Conservation (phyloP, 2,888 invertebrate species). For the Panopea generosa region DNA sequence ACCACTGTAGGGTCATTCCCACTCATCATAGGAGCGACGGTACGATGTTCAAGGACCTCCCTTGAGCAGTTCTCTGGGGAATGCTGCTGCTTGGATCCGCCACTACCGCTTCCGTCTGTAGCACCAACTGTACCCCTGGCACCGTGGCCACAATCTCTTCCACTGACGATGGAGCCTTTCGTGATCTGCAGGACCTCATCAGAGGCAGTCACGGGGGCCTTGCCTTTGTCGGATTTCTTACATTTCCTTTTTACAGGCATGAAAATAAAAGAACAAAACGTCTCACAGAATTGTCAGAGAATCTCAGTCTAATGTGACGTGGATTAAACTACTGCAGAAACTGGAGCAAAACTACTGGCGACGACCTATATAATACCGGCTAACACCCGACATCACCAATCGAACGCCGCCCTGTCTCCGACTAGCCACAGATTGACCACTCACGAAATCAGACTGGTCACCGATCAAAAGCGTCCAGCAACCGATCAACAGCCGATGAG, state of each 20-base stretch:
- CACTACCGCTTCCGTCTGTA: conserved; percentile 14
- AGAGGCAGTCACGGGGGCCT: conserved; percentile 9
- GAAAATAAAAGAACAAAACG: neutral
- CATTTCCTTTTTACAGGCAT: conserved; percentile 11
- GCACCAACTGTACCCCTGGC: conserved; percentile 16
- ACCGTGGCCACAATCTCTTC: conserved; percentile 14
- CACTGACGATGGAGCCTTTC: conserved; percentile 11
- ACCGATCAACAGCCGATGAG: too few species aligned
- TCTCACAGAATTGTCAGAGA: too few species aligned
- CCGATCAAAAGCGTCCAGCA: too few species aligned
- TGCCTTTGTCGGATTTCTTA: conserved; percentile 13
- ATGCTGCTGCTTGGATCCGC: conserved; percentile 7
- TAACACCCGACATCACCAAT: too few species aligned
- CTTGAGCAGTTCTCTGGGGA: conserved; percentile 9
- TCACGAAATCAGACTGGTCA: too few species aligned
- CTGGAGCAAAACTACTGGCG: conserved; percentile 17
- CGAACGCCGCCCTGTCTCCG: too few species aligned
- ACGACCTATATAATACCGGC: conserved; percentile 10
- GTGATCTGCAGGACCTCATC: conserved; percentile 13
- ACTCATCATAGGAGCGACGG: conserved; percentile 5
- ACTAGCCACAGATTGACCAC: too few species aligned
- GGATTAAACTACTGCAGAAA: conserved; percentile 12
- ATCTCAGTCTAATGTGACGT: neutral
- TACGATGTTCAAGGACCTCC: conserved; percentile 4
- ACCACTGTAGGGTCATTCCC: conserved; percentile 8